Evolutionary conservation across 2,113 vertebrate species (phyloP).

Genomic region (Nannobrachium achirus): DNA sequence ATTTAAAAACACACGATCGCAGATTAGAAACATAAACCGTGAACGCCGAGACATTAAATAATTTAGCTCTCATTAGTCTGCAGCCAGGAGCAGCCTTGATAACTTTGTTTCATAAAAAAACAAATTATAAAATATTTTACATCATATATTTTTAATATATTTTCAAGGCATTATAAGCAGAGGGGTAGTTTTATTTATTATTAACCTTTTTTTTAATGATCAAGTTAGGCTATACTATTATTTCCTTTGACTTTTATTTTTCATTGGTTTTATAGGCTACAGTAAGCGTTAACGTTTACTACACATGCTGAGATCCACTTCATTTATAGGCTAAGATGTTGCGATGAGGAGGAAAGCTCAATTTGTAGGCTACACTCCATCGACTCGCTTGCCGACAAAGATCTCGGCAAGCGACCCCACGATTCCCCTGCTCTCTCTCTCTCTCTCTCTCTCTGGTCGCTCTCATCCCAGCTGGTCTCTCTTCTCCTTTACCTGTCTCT

Average conservation of each 20-base stretch:
- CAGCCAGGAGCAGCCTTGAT: neutral
- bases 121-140: too few species aligned
- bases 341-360: too few species aligned
- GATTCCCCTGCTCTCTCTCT: neutral
- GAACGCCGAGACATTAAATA: neutral
- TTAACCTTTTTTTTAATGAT: neutral
- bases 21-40: slow-evolving; percentile 50
- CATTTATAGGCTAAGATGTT: too few species aligned
- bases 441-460: neutral
- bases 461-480: slow-evolving; percentile 48
- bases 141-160: slow-evolving; percentile 1
- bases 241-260: too few species aligned
- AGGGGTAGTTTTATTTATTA: neutral
- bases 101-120: too few species aligned
- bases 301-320: too few species aligned
- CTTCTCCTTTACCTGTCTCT: slow-evolving; percentile 47
- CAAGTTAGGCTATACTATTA: too few species aligned
- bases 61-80: slow-evolving; percentile 13
- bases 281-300: too few species aligned
- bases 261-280: too few species aligned
- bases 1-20: slow-evolving; percentile 53
- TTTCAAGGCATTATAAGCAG: neutral
- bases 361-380: too few species aligned
- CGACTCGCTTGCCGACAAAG: too few species aligned
- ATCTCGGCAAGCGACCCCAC: slow-evolving; percentile 5